Evolutionary conservation across 2,113 vertebrate genomes (phyloP), one percentile per base, ranked within the genome.

Genomic region (Epinephelus cyanopodus): DNA sequence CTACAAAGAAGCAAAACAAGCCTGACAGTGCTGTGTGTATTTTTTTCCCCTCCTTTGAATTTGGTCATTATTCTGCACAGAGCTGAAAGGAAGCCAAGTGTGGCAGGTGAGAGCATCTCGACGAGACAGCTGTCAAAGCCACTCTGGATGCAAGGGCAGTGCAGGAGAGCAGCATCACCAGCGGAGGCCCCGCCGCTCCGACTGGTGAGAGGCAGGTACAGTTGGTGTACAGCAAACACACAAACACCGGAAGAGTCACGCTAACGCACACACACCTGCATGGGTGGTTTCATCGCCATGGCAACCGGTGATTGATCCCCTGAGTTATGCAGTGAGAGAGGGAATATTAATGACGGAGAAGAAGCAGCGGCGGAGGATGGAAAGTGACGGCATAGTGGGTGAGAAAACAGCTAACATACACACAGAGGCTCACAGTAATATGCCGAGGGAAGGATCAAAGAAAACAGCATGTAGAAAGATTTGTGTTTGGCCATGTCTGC

Each of bases 231-330:
- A 47, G 62, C 74, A 56, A 68, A 54, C 63, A 74, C 78, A 83
- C 78, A 72, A 42, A 72, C 48, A 37, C 7, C 54, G 0, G 19
- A 33, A 17, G 62, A 69, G 71, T 56, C 72, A 25, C 48, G 17
- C 57, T 13, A 12, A 47, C 74, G 53, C 81, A 57, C 48, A 50
- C 48, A 50, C 48, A 84, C 90, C 83, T 87, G 89, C 86, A 82
- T 63, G 87, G 84, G 89, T 83, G 90, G 84, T 85, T 90, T 83
- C 53, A 82, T 93, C 67, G 72, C 91, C 87, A 92, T 94, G 92
- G 94, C 37, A 95, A 95, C 95, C 83, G 19, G 63, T 89, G 92
- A 95, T 88, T 93, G 93, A 94, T 95, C 91, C 90, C 85, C 85
- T 19, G 84, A 88, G 91, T 92, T 93, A 89, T 89, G 87, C 73